phyloP scores from a whole-genome alignment of 2,888 invertebrate genomes.

The Diploptera punctata region DNA sequence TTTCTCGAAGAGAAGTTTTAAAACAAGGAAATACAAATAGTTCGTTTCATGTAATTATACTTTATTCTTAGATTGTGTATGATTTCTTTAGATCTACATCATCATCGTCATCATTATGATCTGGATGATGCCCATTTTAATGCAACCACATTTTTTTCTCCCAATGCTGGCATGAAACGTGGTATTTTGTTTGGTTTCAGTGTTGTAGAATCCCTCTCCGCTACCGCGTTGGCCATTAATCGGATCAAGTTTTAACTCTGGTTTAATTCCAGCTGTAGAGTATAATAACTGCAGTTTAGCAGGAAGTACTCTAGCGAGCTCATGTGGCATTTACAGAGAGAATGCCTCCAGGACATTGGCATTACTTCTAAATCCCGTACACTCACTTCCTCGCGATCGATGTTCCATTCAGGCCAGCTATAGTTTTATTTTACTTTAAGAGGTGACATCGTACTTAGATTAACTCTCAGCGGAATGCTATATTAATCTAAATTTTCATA shows the following conservation, averaged over 20 bases:
- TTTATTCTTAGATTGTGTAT: too few species aligned
- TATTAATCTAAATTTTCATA: too few species aligned
- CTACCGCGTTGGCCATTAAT: constrained; percentile 21
- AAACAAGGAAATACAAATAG: too few species aligned
- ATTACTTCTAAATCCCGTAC: not conserved
- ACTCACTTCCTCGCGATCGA: too few species aligned
- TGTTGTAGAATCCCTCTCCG: not conserved
- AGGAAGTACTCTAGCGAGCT: constrained; percentile 21
- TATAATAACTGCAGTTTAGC: constrained; percentile 34
- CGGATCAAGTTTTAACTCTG: constrained; percentile 25
- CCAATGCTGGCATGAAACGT: not conserved
- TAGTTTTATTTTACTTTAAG: too few species aligned
- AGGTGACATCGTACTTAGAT: too few species aligned
- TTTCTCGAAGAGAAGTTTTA: too few species aligned
- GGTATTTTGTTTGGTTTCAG: not conserved
- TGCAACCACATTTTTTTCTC: not conserved
- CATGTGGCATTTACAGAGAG: not conserved
- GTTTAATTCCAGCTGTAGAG: constrained; percentile 27
- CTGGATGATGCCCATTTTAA: not conserved
- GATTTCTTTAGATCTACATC: not conserved
- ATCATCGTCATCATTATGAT: not conserved
- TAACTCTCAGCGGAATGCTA: too few species aligned
- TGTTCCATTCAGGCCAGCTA: too few species aligned
- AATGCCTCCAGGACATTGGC: not conserved
- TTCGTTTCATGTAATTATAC: too few species aligned